These are phyloP conservation scores for Brachionus sp. DNA, from an alignment of 1,140 invertebrate species.

Conservation along the genomic window DNA sequence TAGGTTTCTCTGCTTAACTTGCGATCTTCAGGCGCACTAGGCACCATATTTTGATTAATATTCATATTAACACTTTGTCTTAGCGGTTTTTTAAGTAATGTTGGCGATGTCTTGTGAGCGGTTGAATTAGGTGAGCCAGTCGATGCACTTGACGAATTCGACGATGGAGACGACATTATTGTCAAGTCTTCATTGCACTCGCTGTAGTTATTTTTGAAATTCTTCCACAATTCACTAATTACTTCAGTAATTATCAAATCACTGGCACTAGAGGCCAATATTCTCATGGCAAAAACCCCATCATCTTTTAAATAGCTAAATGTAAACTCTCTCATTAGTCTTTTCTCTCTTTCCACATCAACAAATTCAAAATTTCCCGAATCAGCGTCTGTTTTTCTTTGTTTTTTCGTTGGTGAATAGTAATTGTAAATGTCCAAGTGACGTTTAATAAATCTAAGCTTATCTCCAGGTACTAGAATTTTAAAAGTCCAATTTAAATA, in stretches of 20 bases:
- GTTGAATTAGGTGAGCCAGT: neutral
- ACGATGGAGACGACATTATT: conserved; percentile 13
- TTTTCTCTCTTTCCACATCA: conserved; percentile 22
- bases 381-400: neutral
- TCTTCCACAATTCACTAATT: conserved; percentile 37
- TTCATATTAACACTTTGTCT: neutral
- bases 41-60: neutral
- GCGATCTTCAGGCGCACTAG: neutral
- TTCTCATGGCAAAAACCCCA: conserved; percentile 24
- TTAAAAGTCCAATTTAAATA: conserved; percentile 33
- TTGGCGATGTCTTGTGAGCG: neutral
- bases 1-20: neutral
- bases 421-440: conserved; percentile 36
- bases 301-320: conserved; percentile 45
- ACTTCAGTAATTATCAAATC: conserved; percentile 45
- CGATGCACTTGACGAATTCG: conserved; percentile 9
- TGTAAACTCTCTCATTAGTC: conserved; percentile 24
- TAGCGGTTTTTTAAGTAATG: neutral
- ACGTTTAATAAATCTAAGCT: conserved; percentile 21
- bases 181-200: neutral
- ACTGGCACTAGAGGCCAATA: conserved; percentile 23
- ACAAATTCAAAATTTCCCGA: neutral
- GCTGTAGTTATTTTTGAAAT: conserved; percentile 35
- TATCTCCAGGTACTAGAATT: conserved; percentile 11
- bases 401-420: neutral